phyloP scores from a whole-genome alignment of 2,113 vertebrate genomes.

The Indri indri region DNA sequence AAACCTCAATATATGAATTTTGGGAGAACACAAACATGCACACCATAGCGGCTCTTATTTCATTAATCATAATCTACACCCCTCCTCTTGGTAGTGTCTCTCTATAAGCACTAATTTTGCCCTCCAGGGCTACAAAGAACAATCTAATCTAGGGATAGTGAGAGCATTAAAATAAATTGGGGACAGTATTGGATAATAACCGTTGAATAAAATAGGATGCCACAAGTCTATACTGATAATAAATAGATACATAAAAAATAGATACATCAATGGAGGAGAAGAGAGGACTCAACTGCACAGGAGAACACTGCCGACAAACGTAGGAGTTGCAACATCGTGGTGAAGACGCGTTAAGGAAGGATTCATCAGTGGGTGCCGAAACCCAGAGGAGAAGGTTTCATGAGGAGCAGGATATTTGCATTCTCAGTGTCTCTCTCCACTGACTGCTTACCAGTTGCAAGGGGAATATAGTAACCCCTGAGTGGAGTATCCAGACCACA shows the following conservation, averaged over 20 bases:
- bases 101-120: background rate
- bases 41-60: background rate
- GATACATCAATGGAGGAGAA: background rate
- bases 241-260: background rate
- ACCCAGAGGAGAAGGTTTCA: background rate
- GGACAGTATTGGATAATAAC: background rate
- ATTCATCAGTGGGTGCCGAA: background rate
- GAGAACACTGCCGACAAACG: background rate
- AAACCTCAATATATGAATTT: background rate
- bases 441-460: background rate
- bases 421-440: background rate
- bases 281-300: background rate
- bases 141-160: background rate
- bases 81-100: background rate
- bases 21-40: background rate
- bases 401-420: background rate
- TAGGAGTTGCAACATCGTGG: background rate
- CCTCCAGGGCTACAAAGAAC: background rate
- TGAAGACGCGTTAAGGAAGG: background rate
- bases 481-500: background rate
- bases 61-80: background rate
- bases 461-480: background rate
- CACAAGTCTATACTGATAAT: background rate
- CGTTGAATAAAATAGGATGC: background rate
- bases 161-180: background rate